phyloP scores from a whole-genome alignment of 1,140 invertebrate species.

The Drosophila oshimai region DNA sequence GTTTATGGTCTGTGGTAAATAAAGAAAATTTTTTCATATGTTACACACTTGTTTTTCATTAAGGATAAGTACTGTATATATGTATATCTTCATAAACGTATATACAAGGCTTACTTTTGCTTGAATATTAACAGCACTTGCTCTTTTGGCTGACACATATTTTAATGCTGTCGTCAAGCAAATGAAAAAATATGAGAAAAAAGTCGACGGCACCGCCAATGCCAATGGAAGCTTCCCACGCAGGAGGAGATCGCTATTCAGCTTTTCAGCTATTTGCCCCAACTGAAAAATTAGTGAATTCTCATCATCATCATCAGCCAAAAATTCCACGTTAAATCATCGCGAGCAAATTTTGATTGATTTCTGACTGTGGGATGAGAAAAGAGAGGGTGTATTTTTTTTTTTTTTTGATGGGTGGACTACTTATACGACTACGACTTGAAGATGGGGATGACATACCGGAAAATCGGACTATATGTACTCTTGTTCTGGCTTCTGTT shows the following conservation, averaged over 20 bases:
- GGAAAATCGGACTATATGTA: constrained; percentile 15
- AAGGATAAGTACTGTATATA: not conserved
- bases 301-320: constrained; percentile 53
- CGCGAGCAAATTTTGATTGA: constrained; percentile 69
- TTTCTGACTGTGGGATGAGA: constrained; percentile 33
- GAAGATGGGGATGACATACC: constrained; percentile 45
- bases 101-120: constrained; percentile 10
- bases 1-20: too few species aligned
- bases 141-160: constrained; percentile 35
- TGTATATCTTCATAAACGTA: not conserved
- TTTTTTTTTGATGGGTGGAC: not conserved
- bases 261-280: constrained; percentile 51
- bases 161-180: constrained; percentile 67
- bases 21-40: too few species aligned
- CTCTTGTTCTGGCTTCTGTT: not conserved
- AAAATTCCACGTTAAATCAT: constrained; percentile 74
- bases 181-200: too few species aligned
- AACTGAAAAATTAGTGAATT: constrained; percentile 62
- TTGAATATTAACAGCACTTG: constrained; percentile 15
- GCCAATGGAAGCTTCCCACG: constrained; percentile 42
- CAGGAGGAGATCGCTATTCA: constrained; percentile 24
- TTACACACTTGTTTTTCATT: too few species aligned
- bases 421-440: constrained; percentile 5
- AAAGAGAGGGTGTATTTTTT: not conserved
- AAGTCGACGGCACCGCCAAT: too few species aligned